phyloP scores from a whole-genome alignment of 2,113 vertebrate species.

The Rhea pennata region DNA sequence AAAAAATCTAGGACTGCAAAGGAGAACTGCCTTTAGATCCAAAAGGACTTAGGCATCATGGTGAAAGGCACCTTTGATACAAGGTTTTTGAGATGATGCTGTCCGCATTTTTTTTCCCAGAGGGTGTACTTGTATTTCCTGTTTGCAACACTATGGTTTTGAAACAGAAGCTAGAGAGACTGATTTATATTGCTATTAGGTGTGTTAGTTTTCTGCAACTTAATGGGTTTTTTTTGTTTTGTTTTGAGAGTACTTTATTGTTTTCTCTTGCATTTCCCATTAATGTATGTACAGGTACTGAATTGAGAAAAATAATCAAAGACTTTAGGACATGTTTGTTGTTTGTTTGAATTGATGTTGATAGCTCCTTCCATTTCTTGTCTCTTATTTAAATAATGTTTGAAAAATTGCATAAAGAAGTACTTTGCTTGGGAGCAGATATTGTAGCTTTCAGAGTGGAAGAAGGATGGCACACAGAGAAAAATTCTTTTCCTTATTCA shows the following conservation, averaged over 20 bases:
- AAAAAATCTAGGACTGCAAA: background rate
- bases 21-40: background rate
- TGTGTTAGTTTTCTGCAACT: constrained; percentile 36
- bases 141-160: constrained; percentile 8
- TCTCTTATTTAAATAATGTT: constrained; percentile 19
- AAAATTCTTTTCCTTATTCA: background rate
- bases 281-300: background rate
- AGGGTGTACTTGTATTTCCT: constrained; percentile 38
- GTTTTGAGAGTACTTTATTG: constrained; percentile 8
- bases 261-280: constrained; percentile 26
- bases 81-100: background rate
- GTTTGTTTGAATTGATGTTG: background rate
- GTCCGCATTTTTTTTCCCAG: constrained; percentile 15
- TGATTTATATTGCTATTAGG: constrained; percentile 53
- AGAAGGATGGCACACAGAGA: background rate
- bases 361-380: background rate
- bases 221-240: constrained; percentile 31
- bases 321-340: background rate
- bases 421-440: background rate
- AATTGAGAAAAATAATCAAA: background rate
- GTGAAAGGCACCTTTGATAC: constrained; percentile 9
- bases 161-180: constrained; percentile 36
- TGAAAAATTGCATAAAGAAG: background rate
- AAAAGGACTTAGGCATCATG: background rate
- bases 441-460: background rate